Base-by-base conservation (phyloP, 2,797 vertebrate genomes). In the Dicrostonyx torquatus region DNA sequence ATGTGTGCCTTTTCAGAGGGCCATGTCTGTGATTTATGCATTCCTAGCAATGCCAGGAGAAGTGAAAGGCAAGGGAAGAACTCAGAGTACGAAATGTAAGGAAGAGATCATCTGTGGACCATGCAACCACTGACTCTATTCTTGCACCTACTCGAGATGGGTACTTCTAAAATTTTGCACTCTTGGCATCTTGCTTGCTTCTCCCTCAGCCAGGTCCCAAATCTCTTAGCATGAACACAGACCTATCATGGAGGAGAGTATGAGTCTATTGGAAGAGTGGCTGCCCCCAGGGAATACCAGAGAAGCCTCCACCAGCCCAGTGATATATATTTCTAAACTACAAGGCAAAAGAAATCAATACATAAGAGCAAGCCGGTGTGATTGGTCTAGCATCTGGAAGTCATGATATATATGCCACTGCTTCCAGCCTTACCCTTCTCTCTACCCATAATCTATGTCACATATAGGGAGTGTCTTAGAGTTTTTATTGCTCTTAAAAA, bases 1-100 rank as follows among this genome's bases (percentile, higher is more conserved):
- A 96, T 93, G 84, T 89, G 31, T 87, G 68, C 75, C 73, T 94
- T 95, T 96, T 93, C 78, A 90, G 89, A 90, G 78, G 53, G 58
- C 88, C 48, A 72, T 93, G 96, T 96, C 92, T 94, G 29, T 78
- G 50, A 96, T 75, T 90, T 77, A 92, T 62, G 94, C 73, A 94
- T 93, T 93, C 66, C 68, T 48, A 76, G 70, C 37, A 95, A 93
- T 53, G 20, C 79, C 80, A 45, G 53, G 10, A 95, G 72, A 40
- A 78, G 2, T 24, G 20, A n/a, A 40, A 79, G 50, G 31, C 14
- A 87, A 89, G 17, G 1, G 4, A 90, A 58, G 22, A 9, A 48
- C 14, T 22, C 11, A 64, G 58, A 26, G 70, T 10, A 72, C 77
- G 87, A 89, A 94, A 66, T 37, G 66, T 4, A 91, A 77, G 66